Evolutionary conservation across 2,113 vertebrate genomes (phyloP).

Genomic region (Sminthopsis crassicaudata): DNA sequence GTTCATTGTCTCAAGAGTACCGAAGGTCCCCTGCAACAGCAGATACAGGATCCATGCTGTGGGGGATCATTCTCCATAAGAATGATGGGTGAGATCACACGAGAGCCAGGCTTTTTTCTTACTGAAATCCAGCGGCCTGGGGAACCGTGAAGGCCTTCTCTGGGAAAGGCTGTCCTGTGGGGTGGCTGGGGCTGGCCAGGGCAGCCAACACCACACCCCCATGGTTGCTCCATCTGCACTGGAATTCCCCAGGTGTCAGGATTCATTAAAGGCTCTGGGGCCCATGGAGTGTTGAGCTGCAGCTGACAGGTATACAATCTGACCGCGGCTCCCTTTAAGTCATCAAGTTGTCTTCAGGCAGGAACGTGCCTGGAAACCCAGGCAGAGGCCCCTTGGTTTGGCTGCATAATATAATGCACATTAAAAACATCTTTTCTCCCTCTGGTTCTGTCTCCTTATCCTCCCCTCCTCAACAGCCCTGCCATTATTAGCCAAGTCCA

Average conservation of each 20-base stretch:
- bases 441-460: background rate
- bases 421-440: conserved; percentile 84
- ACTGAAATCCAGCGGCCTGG: background rate
- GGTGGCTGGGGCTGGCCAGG: background rate
- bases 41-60: background rate
- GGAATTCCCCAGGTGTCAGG: conserved; percentile 80
- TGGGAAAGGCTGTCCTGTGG: background rate
- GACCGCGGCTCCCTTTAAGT: conserved; percentile 79
- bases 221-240: conserved; percentile 43
- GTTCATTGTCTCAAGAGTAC: background rate
- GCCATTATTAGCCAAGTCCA: background rate
- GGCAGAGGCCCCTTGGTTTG: conserved; percentile 82
- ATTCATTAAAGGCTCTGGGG: conserved; percentile 76
- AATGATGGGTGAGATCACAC: background rate
- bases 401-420: conserved; percentile 80
- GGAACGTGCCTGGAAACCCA: conserved; percentile 75
- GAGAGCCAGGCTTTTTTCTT: background rate
- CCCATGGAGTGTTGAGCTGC: conserved; percentile 75
- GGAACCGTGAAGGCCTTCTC: background rate
- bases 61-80: background rate
- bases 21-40: background rate
- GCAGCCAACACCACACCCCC: background rate
- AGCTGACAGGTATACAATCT: conserved; percentile 84
- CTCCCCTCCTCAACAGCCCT: conserved; percentile 12
- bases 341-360: conserved; percentile 85